Conservation (phyloP, 1,140 invertebrate species). For the Drosophila auraria region DNA sequence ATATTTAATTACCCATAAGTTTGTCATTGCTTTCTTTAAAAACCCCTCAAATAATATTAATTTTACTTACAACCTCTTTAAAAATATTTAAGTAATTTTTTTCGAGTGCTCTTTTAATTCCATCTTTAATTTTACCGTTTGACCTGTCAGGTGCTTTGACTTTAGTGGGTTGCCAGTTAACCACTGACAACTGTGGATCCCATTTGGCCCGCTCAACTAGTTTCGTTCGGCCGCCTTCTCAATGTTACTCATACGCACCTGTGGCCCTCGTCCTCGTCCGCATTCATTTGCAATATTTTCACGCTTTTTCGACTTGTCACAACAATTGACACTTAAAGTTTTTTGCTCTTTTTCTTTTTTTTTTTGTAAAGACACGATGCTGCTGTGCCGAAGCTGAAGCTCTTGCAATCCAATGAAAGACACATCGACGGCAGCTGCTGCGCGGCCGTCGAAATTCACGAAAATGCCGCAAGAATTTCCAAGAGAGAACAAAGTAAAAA, state of each 20-base stretch:
- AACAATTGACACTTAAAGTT: conserved; percentile 81
- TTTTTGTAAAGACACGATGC: conserved; percentile 41
- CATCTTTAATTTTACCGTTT: conserved; percentile 17
- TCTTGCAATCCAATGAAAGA: conserved; percentile 59
- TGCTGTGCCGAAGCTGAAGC: conserved; percentile 48
- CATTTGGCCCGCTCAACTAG: conserved; percentile 61
- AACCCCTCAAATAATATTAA: not conserved
- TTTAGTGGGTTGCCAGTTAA: conserved; percentile 14
- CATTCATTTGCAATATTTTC: conserved; percentile 80
- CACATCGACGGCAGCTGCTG: conserved; percentile 81
- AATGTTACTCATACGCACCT: conserved; percentile 82
- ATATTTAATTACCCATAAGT: too few relatives aligned
- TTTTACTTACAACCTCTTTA: not conserved
- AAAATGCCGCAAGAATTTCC: conserved; percentile 58
- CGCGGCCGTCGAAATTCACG: conserved; percentile 63
- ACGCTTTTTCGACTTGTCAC: conserved; percentile 77
- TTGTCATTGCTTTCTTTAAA: not conserved
- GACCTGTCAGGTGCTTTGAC: conserved; percentile 5
- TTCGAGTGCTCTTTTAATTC: conserved; percentile 5
- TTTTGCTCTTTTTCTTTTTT: conserved; percentile 19
- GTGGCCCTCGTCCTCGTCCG: conserved; percentile 58
- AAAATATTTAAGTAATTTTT: not conserved
- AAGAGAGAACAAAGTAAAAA: conserved; percentile 71
- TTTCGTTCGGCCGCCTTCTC: conserved; percentile 75
- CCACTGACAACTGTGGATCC: conserved; percentile 39